Percentiles rank a stretch among this genome's conserved stretches.
These are phyloP conservation scores for Pecten maximus DNA, from an alignment of 2,888 invertebrate species.

Conservation along the genomic window DNA sequence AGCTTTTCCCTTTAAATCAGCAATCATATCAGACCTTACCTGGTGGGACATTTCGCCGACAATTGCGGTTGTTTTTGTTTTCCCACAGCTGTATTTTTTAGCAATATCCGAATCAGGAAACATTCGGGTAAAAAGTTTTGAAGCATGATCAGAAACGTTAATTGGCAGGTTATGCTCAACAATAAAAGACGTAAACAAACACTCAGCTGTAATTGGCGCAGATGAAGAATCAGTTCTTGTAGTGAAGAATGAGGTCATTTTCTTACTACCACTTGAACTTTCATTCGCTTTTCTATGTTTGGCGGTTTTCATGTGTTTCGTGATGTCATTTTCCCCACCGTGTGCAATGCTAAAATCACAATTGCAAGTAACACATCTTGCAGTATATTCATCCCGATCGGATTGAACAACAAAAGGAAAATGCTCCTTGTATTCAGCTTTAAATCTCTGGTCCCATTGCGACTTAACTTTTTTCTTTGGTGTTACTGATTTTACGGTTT, in stretches of 20 bases:
- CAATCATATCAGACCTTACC: not conserved
- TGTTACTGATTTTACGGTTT: too few relatives aligned
- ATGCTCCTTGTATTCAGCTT: too few relatives aligned
- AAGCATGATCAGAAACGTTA: conserved; percentile 40
- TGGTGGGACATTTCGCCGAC: conserved; percentile 20
- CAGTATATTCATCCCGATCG: too few relatives aligned
- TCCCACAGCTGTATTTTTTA: conserved; percentile 43
- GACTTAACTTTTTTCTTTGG: too few relatives aligned
- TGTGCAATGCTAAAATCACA: too few relatives aligned
- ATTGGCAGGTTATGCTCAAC: conserved; percentile 48
- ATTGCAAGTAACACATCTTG: too few relatives aligned
- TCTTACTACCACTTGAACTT: not conserved
- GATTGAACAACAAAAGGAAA: too few relatives aligned
- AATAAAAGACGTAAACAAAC: conserved; percentile 40
- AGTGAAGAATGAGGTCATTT: too few relatives aligned
- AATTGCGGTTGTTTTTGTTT: conserved; percentile 39
- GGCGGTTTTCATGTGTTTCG: conserved; percentile 36
- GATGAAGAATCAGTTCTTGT: too few relatives aligned
- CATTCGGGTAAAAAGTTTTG: conserved; percentile 40
- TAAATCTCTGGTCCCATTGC: too few relatives aligned
- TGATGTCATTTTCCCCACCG: conserved; percentile 44
- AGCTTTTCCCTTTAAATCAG: conserved; percentile 5
- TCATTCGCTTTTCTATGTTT: conserved; percentile 11
- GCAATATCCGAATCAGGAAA: conserved; percentile 45
- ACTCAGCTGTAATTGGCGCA: conserved; percentile 3